These are phyloP conservation scores for Ciconia maguari DNA, from an alignment of 2,113 vertebrate species.

Conservation along the genomic window DNA sequence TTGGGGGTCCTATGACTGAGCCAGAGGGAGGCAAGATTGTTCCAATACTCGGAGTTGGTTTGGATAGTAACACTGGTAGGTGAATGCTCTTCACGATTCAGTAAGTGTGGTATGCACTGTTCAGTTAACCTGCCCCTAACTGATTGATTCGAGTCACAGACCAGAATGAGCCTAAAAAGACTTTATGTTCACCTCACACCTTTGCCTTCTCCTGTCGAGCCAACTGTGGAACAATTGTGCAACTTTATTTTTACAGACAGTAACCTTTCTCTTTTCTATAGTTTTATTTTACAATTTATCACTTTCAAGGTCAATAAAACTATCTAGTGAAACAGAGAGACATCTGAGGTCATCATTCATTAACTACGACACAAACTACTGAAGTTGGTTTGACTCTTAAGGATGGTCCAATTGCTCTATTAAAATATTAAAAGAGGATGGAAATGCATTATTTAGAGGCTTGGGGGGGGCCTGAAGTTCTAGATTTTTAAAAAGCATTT, in stretches of 20 bases:
- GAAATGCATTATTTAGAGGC: neutral
- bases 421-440: neutral
- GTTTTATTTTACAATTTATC: neutral
- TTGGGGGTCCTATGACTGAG: constrained; percentile 82
- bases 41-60: constrained; percentile 78
- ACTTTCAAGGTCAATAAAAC: neutral
- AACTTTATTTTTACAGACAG: neutral
- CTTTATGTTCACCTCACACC: neutral
- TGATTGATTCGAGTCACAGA: neutral
- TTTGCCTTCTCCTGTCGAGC: neutral
- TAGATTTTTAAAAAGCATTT: neutral
- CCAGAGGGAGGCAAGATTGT: constrained; percentile 73
- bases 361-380: neutral
- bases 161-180: neutral
- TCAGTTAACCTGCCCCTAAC: neutral
- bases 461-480: neutral
- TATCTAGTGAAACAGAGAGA: neutral
- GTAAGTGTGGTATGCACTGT: too few relatives aligned
- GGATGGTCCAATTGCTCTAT: neutral
- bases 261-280: neutral
- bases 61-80: constrained; percentile 84
- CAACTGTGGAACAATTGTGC: neutral
- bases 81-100: neutral
- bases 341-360: neutral
- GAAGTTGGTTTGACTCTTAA: neutral